Conservation (phyloP, 2,888 invertebrate genomes). For the Incurvaria masculella region DNA sequence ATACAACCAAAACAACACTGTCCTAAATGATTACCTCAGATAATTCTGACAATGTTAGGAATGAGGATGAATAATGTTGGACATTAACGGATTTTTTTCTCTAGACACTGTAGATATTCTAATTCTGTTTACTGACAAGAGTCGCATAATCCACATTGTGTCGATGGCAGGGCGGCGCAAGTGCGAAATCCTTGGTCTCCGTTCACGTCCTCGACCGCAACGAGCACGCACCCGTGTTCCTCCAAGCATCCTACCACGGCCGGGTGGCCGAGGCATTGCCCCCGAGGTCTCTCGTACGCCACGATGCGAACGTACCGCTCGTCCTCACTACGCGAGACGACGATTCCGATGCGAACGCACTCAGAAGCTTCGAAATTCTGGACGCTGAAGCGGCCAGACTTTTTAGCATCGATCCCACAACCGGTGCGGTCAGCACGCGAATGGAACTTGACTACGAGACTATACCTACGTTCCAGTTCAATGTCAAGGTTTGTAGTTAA, state of each 20-base stretch:
- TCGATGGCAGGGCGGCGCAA: slow-evolving; percentile 52
- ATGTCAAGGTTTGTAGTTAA: slow-evolving; percentile 70
- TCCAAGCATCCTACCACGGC: slow-evolving; percentile 65
- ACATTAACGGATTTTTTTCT: too few relatives aligned
- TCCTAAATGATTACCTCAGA: too few relatives aligned
- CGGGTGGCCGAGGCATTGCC: slow-evolving; percentile 71
- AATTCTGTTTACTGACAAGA: too few relatives aligned
- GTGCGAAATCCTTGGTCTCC: slow-evolving; percentile 66
- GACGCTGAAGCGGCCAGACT: slow-evolving; percentile 74
- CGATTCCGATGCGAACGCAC: slow-evolving; percentile 83
- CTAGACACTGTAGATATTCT: too few relatives aligned
- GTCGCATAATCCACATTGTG: too few relatives aligned
- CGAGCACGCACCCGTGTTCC: slow-evolving; percentile 76
- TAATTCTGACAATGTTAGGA: too few relatives aligned
- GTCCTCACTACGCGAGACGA: slow-evolving; percentile 81
- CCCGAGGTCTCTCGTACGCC: slow-evolving; percentile 61
- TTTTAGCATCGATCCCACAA: slow-evolving; percentile 84
- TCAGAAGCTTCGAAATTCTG: slow-evolving; percentile 80
- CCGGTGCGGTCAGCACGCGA: slow-evolving; percentile 80
- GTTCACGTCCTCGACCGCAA: slow-evolving; percentile 88
- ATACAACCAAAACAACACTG: too few relatives aligned
- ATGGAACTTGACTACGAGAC: slow-evolving; percentile 79
- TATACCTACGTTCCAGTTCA: slow-evolving; percentile 67
- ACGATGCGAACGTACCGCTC: slow-evolving; percentile 66
- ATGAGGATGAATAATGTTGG: too few relatives aligned